These are phyloP conservation scores for Bemisia tabaci DNA, from an alignment of 1,140 invertebrate genomes.

Conservation along the genomic window DNA sequence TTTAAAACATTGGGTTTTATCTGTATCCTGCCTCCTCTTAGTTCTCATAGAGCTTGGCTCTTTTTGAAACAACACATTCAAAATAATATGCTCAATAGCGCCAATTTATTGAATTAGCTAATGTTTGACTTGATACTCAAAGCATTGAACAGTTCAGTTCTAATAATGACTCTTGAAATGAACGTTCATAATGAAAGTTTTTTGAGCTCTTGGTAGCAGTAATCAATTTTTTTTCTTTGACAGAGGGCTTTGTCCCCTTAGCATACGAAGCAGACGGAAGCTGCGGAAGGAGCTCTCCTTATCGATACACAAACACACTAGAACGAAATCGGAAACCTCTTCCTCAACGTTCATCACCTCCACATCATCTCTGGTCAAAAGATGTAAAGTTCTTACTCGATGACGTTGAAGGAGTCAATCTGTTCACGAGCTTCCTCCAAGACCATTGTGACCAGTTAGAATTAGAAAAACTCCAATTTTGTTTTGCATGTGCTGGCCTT, in stretches of 20 bases:
- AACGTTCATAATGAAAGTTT: too few species aligned
- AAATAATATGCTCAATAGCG: too few species aligned
- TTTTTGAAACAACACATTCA: too few species aligned
- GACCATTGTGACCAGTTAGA: background rate
- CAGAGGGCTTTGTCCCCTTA: background rate
- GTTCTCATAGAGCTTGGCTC: too few species aligned
- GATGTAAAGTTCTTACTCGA: background rate
- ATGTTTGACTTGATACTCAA: too few species aligned
- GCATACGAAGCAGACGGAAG: background rate
- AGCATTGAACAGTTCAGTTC: too few species aligned
- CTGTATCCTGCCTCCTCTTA: too few species aligned
- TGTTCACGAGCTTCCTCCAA: background rate
- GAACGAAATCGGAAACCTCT: background rate
- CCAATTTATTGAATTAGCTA: too few species aligned
- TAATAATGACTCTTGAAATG: too few species aligned
- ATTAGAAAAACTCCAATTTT: background rate
- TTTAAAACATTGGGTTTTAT: too few species aligned
- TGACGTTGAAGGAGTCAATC: background rate
- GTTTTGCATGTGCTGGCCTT: background rate
- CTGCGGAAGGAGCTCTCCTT: background rate
- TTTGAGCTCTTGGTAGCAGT: too few species aligned
- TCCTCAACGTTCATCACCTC: background rate
- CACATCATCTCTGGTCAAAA: background rate
- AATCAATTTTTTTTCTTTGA: too few species aligned
- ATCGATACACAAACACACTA: background rate